phyloP scores from a whole-genome alignment of 2,113 vertebrate genomes.

The Anarhynchus alexandrinus region DNA sequence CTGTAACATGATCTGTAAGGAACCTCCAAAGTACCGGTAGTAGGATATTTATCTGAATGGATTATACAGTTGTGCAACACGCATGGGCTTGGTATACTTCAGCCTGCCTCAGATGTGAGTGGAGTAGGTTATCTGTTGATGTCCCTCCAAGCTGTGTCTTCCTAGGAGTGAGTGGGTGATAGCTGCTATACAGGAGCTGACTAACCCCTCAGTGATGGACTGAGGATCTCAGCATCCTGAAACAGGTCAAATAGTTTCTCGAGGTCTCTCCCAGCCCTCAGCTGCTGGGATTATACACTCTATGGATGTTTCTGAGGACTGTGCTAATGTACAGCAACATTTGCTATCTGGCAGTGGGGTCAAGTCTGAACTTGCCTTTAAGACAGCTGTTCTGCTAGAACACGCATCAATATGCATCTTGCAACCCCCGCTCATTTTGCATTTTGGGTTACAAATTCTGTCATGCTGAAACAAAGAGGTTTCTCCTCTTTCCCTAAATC shows the following conservation, averaged over 20 bases:
- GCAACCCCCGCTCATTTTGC: background rate
- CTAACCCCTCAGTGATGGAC: background rate
- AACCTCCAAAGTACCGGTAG: background rate
- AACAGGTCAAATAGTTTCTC: background rate
- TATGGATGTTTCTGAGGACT: background rate
- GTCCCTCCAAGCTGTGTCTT: background rate
- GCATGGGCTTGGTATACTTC: background rate
- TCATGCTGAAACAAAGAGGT: conserved; percentile 40
- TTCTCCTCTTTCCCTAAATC: conserved; percentile 31
- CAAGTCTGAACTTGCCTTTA: background rate
- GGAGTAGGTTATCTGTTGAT: background rate
- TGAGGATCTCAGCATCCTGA: background rate
- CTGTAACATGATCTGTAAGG: background rate
- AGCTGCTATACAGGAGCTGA: background rate
- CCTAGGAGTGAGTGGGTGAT: background rate
- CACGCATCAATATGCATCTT: background rate
- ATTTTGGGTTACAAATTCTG: conserved; percentile 8
- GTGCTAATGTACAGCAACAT: background rate
- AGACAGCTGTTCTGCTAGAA: background rate
- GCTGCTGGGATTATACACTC: background rate
- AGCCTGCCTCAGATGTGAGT: background rate
- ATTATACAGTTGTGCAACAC: background rate
- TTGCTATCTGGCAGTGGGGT: background rate
- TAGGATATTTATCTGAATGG: background rate
- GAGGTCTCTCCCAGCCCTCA: background rate